Evolutionary conservation across 1,140 invertebrate genomes (phyloP), one percentile per base, ranked within the genome.

Genomic region (Drosophila equinoxialis): DNA sequence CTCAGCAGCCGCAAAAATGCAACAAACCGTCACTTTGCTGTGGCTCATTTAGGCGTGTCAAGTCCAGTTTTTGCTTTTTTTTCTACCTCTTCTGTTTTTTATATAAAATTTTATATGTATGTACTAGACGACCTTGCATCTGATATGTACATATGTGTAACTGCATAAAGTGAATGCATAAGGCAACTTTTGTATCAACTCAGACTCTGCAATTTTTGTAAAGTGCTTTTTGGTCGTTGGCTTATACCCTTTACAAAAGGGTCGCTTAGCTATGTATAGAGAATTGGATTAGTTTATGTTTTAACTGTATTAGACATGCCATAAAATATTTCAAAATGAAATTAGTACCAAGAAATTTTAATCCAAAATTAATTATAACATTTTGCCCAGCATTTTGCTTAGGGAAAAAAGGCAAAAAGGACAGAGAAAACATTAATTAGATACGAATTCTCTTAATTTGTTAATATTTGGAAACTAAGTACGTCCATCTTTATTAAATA

Each of bases 71-170:
- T 63, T 48, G n/a, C 13, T 23, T 20, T 48, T 48, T 17, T 51
- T 51, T 51, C 8, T 51, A 39, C 20, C 45, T 48, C 45, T 48
- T 48, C 45, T 48, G 45, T 45, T 48, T 48, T 30, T 48, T 48
- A 39, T 51, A 51, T 51, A 51, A 17, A 48, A 23, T 23, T 51
- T 23, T 51, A 11, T 51, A 23, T 51, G 3, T 23, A 51, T 51
- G 77, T 79, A 90, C 68, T 68, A 79, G 87, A 90, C 87, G 87
- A 90, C 87, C 87, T 90, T 90, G 87, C 87, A 90, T 83, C 82
- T 74, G 79, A 90, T 87, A 80, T 75, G 70, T 63, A n/a, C n/a
- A n/a, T n/a, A 39, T 33, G 45, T 58, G 42, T 48, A 75, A 33
- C 41, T 68, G 20, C 62, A 62, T 63, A 70, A 87, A 87, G 84